Conservation (phyloP, 2,113 vertebrate genomes). For the Bombycilla garrulus region DNA sequence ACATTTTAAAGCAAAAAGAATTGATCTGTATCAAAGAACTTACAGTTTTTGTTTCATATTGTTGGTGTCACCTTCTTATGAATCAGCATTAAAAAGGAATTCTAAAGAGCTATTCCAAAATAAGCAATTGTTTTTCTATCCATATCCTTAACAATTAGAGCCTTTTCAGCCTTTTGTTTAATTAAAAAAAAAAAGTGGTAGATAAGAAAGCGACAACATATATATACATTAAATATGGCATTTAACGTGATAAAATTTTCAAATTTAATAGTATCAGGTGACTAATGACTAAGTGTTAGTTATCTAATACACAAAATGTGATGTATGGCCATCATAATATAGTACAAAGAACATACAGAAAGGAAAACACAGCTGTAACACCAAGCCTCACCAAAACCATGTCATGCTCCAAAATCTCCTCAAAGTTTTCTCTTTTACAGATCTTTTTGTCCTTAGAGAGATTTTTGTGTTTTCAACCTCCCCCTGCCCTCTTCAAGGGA, state of each 20-base stretch:
- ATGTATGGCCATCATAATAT: background rate
- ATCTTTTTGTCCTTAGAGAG: no score
- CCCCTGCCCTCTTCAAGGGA: fast-evolving
- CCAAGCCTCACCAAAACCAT: background rate
- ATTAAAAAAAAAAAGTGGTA: background rate
- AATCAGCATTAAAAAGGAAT: background rate
- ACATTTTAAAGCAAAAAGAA: background rate
- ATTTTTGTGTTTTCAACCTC: background rate
- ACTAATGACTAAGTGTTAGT: background rate
- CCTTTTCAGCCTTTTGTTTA: background rate
- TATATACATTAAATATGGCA: background rate
- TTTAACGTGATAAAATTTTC: background rate
- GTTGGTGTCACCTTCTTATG: background rate
- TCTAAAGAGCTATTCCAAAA: background rate
- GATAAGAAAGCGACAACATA: background rate
- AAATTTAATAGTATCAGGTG: background rate
- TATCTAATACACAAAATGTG: background rate
- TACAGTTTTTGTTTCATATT: background rate
- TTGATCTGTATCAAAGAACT: background rate
- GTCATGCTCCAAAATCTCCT: background rate
- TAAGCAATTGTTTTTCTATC: background rate
- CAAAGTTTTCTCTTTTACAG: background rate
- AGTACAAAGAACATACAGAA: background rate
- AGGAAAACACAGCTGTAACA: background rate
- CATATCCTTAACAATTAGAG: background rate